Evolutionary conservation across 2,888 invertebrate genomes (phyloP).

Genomic region (Aphelenchoides bicaudatus): DNA sequence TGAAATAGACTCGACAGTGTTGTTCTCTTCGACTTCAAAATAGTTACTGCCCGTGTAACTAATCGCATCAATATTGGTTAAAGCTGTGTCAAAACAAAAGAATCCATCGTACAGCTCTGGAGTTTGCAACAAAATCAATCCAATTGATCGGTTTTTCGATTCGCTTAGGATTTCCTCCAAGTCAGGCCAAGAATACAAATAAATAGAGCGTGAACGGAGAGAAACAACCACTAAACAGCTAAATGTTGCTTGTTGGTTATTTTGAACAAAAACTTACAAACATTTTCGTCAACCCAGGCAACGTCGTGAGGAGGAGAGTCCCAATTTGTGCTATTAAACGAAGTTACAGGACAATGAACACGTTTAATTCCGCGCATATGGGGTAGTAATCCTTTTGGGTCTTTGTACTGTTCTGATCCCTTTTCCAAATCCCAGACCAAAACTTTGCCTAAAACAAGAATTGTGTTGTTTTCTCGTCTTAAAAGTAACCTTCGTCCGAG

Average conservation of each 20-base stretch:
- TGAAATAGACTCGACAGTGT: background rate
- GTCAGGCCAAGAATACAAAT: slow-evolving; percentile 12
- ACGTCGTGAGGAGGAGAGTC: slow-evolving; percentile 25
- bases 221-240: slow-evolving; percentile 10
- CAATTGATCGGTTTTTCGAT: slow-evolving; percentile 12
- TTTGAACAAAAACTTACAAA: slow-evolving; percentile 15
- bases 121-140: slow-evolving; percentile 5
- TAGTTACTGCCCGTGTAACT: slow-evolving; percentile 1
- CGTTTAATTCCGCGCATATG: background rate
- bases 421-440: slow-evolving; percentile 28
- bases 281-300: slow-evolving; percentile 19
- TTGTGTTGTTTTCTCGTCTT: background rate
- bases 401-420: background rate
- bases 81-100: background rate
- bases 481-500: background rate
- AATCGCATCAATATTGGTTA: background rate
- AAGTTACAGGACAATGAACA: slow-evolving; percentile 1
- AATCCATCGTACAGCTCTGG: slow-evolving; percentile 5
- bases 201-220: slow-evolving; percentile 1
- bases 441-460: slow-evolving; percentile 21
- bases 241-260: background rate
- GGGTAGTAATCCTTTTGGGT: background rate
- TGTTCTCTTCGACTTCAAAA: background rate
- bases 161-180: slow-evolving; percentile 16
- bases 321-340: slow-evolving; percentile 21